Evolutionary conservation across 2,113 vertebrate species (phyloP).

Genomic region (Boulengeromyrus knoepffleri): DNA sequence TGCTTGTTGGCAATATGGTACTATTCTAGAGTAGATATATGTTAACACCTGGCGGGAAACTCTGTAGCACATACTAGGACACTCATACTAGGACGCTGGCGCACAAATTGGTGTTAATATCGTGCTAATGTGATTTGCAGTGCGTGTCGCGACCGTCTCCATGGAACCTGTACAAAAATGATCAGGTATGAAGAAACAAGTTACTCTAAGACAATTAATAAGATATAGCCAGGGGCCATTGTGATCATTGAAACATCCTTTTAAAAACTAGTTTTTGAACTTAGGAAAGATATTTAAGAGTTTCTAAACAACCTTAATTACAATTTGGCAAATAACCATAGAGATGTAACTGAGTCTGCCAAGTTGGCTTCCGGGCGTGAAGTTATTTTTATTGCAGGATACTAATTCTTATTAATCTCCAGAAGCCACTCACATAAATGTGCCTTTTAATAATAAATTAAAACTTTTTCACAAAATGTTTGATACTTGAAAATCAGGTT

Average conservation of each 20-base stretch:
- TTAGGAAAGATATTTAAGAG: background rate
- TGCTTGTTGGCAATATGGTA: background rate
- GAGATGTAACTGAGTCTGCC: background rate
- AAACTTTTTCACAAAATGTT: background rate
- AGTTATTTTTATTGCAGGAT: slow-evolving; percentile 1
- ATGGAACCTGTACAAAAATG: background rate
- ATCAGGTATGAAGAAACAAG: background rate
- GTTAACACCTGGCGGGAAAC: background rate
- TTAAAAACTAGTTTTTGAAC: background rate
- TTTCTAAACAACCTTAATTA: background rate
- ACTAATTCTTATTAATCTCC: background rate
- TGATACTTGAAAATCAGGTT: background rate
- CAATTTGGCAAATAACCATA: background rate
- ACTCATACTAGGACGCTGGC: too few species aligned
- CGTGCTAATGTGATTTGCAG: background rate
- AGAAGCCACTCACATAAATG: background rate
- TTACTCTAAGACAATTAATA: background rate
- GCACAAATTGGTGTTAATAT: background rate
- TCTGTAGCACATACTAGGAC: background rate
- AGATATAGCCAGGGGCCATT: background rate
- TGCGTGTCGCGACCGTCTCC: background rate
- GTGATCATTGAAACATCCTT: background rate
- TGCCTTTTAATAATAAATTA: background rate
- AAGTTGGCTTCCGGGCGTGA: background rate
- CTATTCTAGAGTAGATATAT: background rate